A percentile compares a stretch with the other conserved stretches of the same genome.
Evolutionary conservation across 2,113 vertebrate species (phyloP).

Genomic region (Isurus oxyrinchus): DNA sequence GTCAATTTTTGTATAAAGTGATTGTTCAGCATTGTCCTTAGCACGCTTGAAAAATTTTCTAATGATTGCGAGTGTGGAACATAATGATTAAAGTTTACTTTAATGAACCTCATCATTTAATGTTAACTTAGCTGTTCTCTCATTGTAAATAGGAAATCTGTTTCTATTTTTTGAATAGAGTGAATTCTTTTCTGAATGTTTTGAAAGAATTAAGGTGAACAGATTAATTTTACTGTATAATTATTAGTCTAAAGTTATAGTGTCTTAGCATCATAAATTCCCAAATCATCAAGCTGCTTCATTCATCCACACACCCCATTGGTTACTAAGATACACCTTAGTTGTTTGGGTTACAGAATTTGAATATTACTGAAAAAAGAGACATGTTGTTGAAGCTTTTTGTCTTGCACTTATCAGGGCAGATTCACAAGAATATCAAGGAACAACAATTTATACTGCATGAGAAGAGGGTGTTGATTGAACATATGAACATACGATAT

Average conservation of each 20-base stretch:
- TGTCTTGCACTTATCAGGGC: too few species aligned
- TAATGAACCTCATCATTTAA: neutral
- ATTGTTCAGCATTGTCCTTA: neutral
- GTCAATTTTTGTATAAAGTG: neutral
- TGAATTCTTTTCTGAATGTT: neutral
- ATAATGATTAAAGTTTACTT: neutral
- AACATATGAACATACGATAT: too few species aligned
- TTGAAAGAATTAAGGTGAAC: neutral
- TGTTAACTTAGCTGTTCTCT: neutral
- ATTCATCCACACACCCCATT: neutral
- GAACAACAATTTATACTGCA: too few species aligned
- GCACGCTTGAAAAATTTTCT: neutral
- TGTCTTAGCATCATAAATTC: neutral
- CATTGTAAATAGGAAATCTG: neutral
- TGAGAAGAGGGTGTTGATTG: too few species aligned
- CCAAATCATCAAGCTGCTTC: neutral
- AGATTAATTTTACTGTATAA: neutral
- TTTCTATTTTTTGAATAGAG: neutral
- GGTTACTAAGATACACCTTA: neutral
- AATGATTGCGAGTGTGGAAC: neutral
- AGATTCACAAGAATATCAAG: too few species aligned
- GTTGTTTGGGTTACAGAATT: too few species aligned
- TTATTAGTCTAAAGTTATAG: neutral
- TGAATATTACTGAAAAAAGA: neutral
- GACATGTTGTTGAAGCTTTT: too few species aligned